Evolutionary conservation across 2,797 vertebrate species (phyloP).

Genomic region (Neostethus bicornis): DNA sequence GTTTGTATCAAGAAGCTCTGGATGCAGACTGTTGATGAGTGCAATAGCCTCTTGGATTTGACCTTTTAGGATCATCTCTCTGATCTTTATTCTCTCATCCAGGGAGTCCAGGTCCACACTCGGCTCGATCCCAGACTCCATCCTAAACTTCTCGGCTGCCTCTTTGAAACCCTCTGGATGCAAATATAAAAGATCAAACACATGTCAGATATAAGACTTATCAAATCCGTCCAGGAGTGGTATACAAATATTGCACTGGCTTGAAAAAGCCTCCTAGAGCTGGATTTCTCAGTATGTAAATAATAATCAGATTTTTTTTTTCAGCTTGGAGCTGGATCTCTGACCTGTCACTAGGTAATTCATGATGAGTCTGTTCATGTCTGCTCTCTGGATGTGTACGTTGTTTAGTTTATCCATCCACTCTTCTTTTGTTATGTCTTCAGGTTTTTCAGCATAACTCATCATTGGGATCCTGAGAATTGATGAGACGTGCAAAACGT

Average conservation of each 20-base stretch:
- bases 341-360: constrained; percentile 98
- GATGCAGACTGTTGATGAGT: constrained; percentile 94
- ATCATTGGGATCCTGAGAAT: constrained; percentile 82
- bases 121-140: constrained; percentile 97
- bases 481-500: constrained; percentile 25
- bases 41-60: constrained; percentile 96
- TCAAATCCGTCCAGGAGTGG: background rate
- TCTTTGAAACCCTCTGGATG: constrained; percentile 95
- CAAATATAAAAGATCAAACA: constrained; percentile 8
- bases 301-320: too few relatives aligned
- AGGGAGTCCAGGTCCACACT: constrained; percentile 95
- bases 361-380: constrained; percentile 99
- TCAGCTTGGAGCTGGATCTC: background rate
- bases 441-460: constrained; percentile 96
- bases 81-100: constrained; percentile 95
- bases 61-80: constrained; percentile 97
- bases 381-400: constrained; percentile 95
- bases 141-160: constrained; percentile 95
- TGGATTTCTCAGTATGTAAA: too few relatives aligned
- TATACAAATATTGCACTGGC: too few relatives aligned
- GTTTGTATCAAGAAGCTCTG: constrained; percentile 93
- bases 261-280: too few relatives aligned
- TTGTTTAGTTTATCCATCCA: constrained; percentile 98
- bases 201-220: background rate
- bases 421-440: constrained; percentile 95